Evolutionary conservation across 2,113 vertebrate species (phyloP).

Genomic region (Garra rufa): DNA sequence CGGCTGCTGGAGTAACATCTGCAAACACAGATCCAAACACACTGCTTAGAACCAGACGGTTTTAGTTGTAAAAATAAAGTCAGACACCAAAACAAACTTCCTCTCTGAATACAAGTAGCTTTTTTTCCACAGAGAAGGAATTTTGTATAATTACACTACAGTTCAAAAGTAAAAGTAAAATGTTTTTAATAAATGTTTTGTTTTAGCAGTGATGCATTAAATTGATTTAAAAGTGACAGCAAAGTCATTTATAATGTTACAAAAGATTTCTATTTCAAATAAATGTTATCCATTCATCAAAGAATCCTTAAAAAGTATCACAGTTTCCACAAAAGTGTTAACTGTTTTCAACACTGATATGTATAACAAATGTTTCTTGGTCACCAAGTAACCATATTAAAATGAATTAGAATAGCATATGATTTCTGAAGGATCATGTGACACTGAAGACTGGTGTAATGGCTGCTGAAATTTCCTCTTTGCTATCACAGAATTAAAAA

Average conservation of each 20-base stretch:
- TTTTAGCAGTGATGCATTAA: too few relatives aligned
- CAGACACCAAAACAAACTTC: neutral
- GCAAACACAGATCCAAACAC: neutral
- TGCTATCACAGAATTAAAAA: too few relatives aligned
- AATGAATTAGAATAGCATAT: neutral
- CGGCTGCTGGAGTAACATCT: slow-evolving; percentile 85
- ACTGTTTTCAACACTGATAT: neutral
- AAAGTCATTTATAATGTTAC: neutral
- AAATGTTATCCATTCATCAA: too few relatives aligned
- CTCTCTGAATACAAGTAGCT: neutral
- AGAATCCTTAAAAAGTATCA: too few relatives aligned
- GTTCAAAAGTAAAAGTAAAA: neutral
- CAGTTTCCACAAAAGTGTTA: neutral
- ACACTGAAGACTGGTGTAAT: too few relatives aligned
- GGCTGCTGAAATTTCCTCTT: neutral
- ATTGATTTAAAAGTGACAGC: neutral
- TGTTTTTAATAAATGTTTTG: too few relatives aligned
- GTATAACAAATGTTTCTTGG: neutral
- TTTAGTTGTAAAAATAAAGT: neutral
- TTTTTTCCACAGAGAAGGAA: neutral
- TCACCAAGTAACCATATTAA: neutral
- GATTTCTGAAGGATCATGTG: neutral
- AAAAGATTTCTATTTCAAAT: too few relatives aligned
- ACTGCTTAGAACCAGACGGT: neutral
- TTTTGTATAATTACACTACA: neutral